Percentiles rank a stretch among this genome's conserved stretches.
These are phyloP conservation scores for Drosophila conformis DNA, from an alignment of 2,888 invertebrate genomes.

Conservation along the genomic window DNA sequence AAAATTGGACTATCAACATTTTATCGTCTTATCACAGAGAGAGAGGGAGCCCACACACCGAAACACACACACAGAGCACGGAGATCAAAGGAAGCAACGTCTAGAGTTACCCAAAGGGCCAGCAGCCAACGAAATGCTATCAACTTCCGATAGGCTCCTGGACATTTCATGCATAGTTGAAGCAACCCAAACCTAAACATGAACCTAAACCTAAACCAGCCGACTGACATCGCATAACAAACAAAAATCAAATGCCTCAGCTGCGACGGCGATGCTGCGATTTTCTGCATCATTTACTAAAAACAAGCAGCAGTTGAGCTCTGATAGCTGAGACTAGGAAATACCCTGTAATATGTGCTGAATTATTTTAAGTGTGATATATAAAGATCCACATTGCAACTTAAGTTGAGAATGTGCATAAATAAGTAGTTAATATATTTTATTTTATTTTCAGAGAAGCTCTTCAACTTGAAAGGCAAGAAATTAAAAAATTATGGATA, in stretches of 20 bases:
- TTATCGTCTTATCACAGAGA: conserved; percentile 40
- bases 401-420: background rate
- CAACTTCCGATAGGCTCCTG: conserved; percentile 75
- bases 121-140: conserved; percentile 36
- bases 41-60: conserved; percentile 31
- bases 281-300: conserved; percentile 75
- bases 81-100: conserved; percentile 68
- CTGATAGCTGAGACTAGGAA: background rate
- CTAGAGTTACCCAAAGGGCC: conserved; percentile 62
- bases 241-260: conserved; percentile 75
- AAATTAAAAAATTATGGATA: background rate
- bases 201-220: background rate
- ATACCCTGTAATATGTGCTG: conserved; percentile 34
- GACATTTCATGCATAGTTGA: conserved; percentile 67
- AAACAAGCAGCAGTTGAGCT: conserved; percentile 5
- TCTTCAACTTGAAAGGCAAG: background rate
- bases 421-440: background rate
- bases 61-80: background rate
- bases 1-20: conserved; percentile 69
- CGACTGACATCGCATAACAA: conserved; percentile 63
- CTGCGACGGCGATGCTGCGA: conserved; percentile 48
- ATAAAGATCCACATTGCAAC: accelerated
- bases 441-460: background rate
- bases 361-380: background rate
- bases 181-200: conserved; percentile 6